Evolutionary conservation across 2,797 vertebrate genomes (phyloP), one percentile per base, ranked within the genome.

Genomic region (Synanceia verrucosa): DNA sequence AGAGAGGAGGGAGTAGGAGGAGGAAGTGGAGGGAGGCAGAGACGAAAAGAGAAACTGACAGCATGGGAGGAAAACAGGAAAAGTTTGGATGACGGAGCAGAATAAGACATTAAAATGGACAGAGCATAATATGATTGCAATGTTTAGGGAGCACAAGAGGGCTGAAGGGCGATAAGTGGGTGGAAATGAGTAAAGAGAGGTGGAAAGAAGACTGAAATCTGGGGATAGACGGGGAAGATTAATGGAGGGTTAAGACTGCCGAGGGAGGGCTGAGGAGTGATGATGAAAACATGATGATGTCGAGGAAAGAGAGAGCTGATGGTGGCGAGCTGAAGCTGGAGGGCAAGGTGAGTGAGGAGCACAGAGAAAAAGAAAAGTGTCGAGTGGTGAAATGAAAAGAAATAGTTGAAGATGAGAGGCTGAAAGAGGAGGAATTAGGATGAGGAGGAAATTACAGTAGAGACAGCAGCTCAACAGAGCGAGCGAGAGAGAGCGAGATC

Each of bases 131-230:
- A 65, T 43, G 71, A 83, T 43, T 43, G 72, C 57, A 70, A 76
- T 58, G 62, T 66, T 74, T 63, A 57, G 70, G 67, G 68, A 56
- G 70, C 50, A 37, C 44, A 21, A 46, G 56, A 65, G 59, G 70
- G 65, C 60, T 41, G 72, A 59, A 46, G 62, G 57, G 44, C 28
- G 73, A 62, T 53, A 79, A 86, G 76, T 68, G 70, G 81, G 70
- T 72, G 83, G 81, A 79, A 82, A 76, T 69, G 61, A 79, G 76
- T 73, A 82, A 84, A 83, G 51, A 81, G 79, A 83, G 65, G 69
- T 59, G 73, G 77, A 87, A 73, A 61, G 77, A 36, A 58, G 77
- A 81, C 70, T 70, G 77, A 81, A 79, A 73, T 76, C 46, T 60
- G 59, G 71, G 37, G 65, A 76, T 21, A 62, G 75, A 77, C 18